phyloP scores from a whole-genome alignment of 2,888 invertebrate genomes.

The Tanytarsus gracilentus region DNA sequence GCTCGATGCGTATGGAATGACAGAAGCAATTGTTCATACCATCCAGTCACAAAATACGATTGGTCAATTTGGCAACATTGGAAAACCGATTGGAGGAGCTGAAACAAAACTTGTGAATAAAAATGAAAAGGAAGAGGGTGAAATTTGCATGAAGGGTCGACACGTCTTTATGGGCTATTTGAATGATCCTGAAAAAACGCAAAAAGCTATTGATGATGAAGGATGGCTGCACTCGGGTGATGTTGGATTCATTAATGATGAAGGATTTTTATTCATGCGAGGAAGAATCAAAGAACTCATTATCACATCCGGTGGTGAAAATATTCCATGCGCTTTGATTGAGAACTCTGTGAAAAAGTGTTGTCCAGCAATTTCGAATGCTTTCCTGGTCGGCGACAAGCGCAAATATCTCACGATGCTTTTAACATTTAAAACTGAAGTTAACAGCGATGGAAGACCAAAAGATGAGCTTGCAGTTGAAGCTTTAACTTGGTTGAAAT shows the following conservation, averaged over 20 bases:
- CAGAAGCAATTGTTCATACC: constrained; percentile 78
- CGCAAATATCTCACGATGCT: constrained; percentile 78
- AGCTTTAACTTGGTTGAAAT: constrained; percentile 61
- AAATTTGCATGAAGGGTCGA: constrained; percentile 75
- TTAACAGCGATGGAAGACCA: constrained; percentile 62
- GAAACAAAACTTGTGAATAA: constrained; percentile 62
- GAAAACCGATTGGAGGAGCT: constrained; percentile 58
- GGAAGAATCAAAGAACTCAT: constrained; percentile 73
- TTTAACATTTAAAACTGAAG: constrained; percentile 75
- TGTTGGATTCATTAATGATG: constrained; percentile 66
- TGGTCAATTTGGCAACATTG: constrained; percentile 52
- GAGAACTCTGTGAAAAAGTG: constrained; percentile 72
- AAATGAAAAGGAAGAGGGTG: constrained; percentile 68
- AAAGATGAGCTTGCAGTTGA: constrained; percentile 57
- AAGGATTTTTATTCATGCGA: constrained; percentile 66
- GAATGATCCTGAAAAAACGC: constrained; percentile 59
- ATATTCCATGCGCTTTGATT: constrained; percentile 77
- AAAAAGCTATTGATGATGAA: constrained; percentile 63
- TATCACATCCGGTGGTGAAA: constrained; percentile 92
- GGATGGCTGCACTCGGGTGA: constrained; percentile 89
- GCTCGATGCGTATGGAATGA: constrained; percentile 82
- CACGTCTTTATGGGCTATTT: constrained; percentile 91
- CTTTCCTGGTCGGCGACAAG: constrained; percentile 77
- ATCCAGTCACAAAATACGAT: no score
- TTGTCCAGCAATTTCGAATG: constrained; percentile 68